Evolutionary conservation across 2,797 vertebrate species (phyloP), one percentile per base, ranked within the genome.

Genomic region (Sardinella longiceps): DNA sequence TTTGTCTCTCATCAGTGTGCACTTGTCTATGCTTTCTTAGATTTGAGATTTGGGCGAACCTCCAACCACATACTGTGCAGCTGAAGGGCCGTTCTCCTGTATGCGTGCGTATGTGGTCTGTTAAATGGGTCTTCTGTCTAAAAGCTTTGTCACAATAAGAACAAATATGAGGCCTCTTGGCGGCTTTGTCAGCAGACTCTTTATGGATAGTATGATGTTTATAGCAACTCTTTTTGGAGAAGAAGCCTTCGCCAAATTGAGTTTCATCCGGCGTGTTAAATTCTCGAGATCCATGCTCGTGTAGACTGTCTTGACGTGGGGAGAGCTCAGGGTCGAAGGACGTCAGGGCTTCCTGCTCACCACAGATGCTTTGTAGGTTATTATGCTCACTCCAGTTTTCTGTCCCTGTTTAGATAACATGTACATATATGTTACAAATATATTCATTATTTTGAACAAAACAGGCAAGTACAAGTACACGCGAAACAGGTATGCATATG

Each of bases 1-100:
- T 23, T 10, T 2, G 48, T 50, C 30, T 56, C 10, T 81, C 81
- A 33, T 18, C 80, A 14, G 80, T 53, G 80, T 81, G 80, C 46
- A 28, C 28, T 50, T 25, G 11, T 48, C 20, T 50, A 33, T 51
- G 80, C 6, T 15, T 2, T 23, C 5, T 37, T 14, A 81, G 28
- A 33, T 11, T 46, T 37, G 45, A 14, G 1, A 9, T 10, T 1
- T 23, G 30, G 7, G 25, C 9, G 53, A 81, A 81, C 12, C 81
- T 56, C 50, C 11, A 56, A 14, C 20, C 50, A 53, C 80, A 81
- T 7, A 81, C 80, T 48, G 80, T 18, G 28, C 80, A 81, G 48
- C 45, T 18, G 15, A 33, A 53, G 1, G 80, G 48, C 10, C 46
- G 48, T 45, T 81, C 48, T 10, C 56, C n/a, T 5, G 56, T 60